Conservation (phyloP, 2,888 invertebrate genomes). For the Netelia fuscicornis region DNA sequence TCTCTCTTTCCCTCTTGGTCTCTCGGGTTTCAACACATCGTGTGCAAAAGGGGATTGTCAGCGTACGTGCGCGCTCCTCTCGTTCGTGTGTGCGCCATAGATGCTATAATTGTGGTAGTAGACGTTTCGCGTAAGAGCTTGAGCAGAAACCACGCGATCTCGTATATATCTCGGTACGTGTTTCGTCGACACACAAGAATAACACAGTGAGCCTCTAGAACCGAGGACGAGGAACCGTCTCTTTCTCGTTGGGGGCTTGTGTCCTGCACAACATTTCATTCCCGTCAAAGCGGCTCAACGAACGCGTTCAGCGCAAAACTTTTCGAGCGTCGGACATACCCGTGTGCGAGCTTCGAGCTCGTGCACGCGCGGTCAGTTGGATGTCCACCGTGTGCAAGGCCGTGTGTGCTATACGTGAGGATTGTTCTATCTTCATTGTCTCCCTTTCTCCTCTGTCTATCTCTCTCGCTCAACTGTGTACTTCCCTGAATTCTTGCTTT, state of each 20-base stretch:
- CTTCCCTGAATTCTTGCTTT: conserved; percentile 66
- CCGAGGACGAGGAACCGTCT: conserved; percentile 15
- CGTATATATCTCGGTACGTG: conserved; percentile 33
- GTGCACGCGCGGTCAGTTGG: conserved; percentile 22
- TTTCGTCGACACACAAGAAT: not conserved
- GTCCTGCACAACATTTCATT: conserved; percentile 61
- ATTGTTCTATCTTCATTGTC: no score
- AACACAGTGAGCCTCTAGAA: not conserved
- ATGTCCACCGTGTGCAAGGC: not conserved
- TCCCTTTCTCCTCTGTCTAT: no score
- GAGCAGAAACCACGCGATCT: conserved; percentile 47
- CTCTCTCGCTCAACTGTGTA: conserved; percentile 23
- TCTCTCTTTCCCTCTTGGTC: not conserved
- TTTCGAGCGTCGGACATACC: conserved; percentile 67
- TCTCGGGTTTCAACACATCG: not conserved
- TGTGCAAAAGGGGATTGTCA: not conserved
- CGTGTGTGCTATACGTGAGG: not conserved
- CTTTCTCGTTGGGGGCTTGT: conserved; percentile 5
- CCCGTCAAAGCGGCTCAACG: conserved; percentile 68
- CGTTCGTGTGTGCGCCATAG: not conserved
- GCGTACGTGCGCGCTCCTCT: not conserved
- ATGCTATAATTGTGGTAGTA: not conserved
- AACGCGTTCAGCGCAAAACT: conserved; percentile 69
- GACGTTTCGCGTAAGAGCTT: not conserved
- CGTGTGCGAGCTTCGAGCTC: conserved; percentile 15